These are phyloP conservation scores for Strigamia maritima DNA, from an alignment of 2,888 invertebrate species.

Conservation along the genomic window DNA sequence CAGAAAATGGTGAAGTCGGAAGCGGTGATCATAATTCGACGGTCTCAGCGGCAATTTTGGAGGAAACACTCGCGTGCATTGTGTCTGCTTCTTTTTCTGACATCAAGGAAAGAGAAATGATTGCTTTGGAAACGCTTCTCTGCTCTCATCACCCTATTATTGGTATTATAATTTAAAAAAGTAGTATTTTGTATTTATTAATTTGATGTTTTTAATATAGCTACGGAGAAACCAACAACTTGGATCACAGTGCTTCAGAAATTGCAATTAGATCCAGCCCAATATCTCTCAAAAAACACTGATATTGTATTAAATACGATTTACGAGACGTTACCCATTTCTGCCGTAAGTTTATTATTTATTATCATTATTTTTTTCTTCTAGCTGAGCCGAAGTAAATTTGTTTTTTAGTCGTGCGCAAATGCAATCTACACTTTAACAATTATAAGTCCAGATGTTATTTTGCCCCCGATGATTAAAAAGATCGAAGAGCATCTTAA, in stretches of 20 bases:
- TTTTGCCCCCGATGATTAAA: constrained; percentile 62
- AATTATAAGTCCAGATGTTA: constrained; percentile 61
- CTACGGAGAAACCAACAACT: background rate
- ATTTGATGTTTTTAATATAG: background rate
- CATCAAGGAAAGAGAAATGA: constrained; percentile 59
- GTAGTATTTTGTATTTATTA: background rate
- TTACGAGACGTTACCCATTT: background rate
- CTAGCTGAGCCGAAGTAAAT: no score
- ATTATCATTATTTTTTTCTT: no score
- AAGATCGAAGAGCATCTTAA: constrained; percentile 56
- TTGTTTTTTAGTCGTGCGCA: constrained; percentile 60
- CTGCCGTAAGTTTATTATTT: background rate
- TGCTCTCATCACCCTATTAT: constrained; percentile 74
- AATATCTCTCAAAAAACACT: background rate
- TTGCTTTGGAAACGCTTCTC: constrained; percentile 66
- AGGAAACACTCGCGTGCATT: constrained; percentile 51
- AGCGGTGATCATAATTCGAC: constrained; percentile 44
- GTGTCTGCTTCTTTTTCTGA: constrained; percentile 49
- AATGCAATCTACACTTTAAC: constrained; percentile 72
- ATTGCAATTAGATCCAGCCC: constrained; percentile 29
- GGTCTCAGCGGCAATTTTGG: constrained; percentile 44
- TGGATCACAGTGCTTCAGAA: constrained; percentile 35
- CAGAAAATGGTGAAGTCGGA: constrained; percentile 45
- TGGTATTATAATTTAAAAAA: constrained; percentile 46
- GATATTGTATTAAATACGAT: background rate